These are phyloP conservation scores for Trematomus bernacchii DNA, from an alignment of 2,797 vertebrate species.

Conservation along the genomic window DNA sequence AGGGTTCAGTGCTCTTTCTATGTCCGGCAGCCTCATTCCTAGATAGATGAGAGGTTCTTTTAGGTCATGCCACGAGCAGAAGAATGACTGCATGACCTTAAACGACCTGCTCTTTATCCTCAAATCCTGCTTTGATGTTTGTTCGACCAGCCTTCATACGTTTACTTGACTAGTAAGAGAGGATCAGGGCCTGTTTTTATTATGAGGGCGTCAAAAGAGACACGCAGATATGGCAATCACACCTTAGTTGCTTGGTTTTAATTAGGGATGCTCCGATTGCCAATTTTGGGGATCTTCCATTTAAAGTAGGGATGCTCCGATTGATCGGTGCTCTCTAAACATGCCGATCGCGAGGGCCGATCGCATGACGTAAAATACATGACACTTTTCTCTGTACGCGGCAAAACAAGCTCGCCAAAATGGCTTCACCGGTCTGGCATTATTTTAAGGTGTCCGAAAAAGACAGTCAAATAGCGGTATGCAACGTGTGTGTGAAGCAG, in stretches of 20 bases:
- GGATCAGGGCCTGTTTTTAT: neutral
- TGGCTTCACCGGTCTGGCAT: no score
- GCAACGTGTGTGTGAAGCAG: no score
- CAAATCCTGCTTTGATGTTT: conserved; percentile 6
- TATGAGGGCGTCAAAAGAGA: neutral
- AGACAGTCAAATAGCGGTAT: no score
- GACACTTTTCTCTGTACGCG: no score
- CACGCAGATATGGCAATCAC: neutral
- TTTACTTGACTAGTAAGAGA: neutral
- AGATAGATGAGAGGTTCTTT: conserved; percentile 45
- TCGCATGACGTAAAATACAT: no score
- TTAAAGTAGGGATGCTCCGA: no score
- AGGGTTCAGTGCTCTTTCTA: conserved; percentile 45
- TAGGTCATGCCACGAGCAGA: conserved; percentile 16
- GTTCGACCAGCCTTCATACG: neutral
- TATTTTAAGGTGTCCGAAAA: no score
- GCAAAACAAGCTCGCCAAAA: no score
- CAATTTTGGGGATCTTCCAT: no score
- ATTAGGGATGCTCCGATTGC: no score
- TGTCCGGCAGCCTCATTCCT: conserved; percentile 42
- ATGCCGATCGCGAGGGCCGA: no score
- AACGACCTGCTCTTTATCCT: conserved; percentile 4
- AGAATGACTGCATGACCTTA: conserved; percentile 3
- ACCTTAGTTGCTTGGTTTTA: neutral
- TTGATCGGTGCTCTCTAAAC: no score